Base-by-base conservation (phyloP, 2,113 vertebrate species). In the Paralichthys olivaceus region DNA sequence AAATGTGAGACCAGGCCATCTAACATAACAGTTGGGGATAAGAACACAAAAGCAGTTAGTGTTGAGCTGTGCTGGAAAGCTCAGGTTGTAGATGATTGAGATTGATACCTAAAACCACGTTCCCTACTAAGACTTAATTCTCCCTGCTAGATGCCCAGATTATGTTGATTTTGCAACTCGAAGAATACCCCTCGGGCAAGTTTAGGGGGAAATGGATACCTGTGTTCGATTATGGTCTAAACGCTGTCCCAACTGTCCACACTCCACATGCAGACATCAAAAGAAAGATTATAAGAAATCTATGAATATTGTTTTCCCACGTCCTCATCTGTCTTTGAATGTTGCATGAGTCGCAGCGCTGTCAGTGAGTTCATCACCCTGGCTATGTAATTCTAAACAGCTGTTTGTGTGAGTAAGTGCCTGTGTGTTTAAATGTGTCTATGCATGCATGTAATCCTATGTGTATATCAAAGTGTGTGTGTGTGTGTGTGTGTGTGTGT, bases 341-440 rank as follows among this genome's bases (percentile, higher is more conserved):
- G 61, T 80, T 84, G 79, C 82, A 89, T 83, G 83, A 92, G 84
- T 83, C 9, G 51, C 54, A 14, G 81, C 9, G 8, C 85, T 90
- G 85, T 91, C 83, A 89, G 65, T 56, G 83, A 83, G 91, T 92
- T 93, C 90, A 91, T 91, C 88, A 89, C 84, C 73, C 84, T 63
- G 75, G 34, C 62, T 22, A 19, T 45, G n/a, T 93, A 91, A 93
- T 89, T 76, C 80, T 68, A 82, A 91, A 84, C 92, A 93, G 86
- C 91, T 93, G 91, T 81, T 63, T 80, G 63, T 86, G 81, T 89
- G 69, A 79, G 66, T 64, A 49, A 29, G 47, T 45, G 58, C 45
- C 58, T 53, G 54, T 47, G 43, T 23, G n/a, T 72, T 56, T 55
- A 40, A 67, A 55, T 57, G 34, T 45, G 62, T 68, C 55, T 60